Conservation (phyloP, 1,140 invertebrate species). For the Drosophila eugracilis region DNA sequence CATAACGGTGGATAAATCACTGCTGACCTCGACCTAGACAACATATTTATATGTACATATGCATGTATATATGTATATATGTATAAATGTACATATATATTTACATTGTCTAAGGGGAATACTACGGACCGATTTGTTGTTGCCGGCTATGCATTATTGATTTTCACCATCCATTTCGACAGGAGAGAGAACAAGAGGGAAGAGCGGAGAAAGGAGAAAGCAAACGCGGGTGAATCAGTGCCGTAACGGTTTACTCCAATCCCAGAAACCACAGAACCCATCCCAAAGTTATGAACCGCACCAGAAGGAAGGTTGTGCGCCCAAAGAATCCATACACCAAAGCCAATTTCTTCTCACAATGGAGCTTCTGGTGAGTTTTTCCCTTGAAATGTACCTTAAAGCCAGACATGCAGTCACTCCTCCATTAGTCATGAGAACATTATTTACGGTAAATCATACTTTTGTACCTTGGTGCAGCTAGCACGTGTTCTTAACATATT, state of each 20-base stretch:
- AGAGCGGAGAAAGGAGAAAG: slow-evolving; percentile 6
- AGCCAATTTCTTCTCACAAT: slow-evolving; percentile 76
- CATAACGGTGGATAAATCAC: slow-evolving; percentile 35
- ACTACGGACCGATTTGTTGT: slow-evolving; percentile 35
- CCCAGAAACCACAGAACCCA: slow-evolving; percentile 2
- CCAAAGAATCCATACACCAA: slow-evolving; percentile 76
- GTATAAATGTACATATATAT: slow-evolving; percentile 10
- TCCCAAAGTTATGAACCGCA: slow-evolving; percentile 72
- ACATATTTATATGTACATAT: slow-evolving; percentile 1
- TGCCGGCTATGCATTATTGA: slow-evolving; percentile 54
- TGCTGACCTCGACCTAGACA: slow-evolving; percentile 65
- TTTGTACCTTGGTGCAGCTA: slow-evolving; percentile 34
- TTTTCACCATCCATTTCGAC: slow-evolving; percentile 22
- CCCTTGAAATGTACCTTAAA: neutral
- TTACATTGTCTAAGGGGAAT: neutral
- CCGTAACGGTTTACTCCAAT: slow-evolving; percentile 53
- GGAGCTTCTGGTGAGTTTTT: slow-evolving; percentile 78
- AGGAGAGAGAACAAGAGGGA: slow-evolving; percentile 2
- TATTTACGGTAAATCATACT: slow-evolving; percentile 60
- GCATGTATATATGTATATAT: slow-evolving; percentile 1
- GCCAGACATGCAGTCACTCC: neutral
- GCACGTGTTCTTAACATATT: slow-evolving; percentile 64
- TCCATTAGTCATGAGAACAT: slow-evolving; percentile 28
- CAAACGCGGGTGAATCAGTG: slow-evolving; percentile 11
- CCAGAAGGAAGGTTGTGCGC: slow-evolving; percentile 71